A percentile compares a stretch with the other conserved stretches of the same genome.
These are phyloP conservation scores for Ciconia nigra DNA, from an alignment of 2,797 vertebrate species.

Conservation along the genomic window DNA sequence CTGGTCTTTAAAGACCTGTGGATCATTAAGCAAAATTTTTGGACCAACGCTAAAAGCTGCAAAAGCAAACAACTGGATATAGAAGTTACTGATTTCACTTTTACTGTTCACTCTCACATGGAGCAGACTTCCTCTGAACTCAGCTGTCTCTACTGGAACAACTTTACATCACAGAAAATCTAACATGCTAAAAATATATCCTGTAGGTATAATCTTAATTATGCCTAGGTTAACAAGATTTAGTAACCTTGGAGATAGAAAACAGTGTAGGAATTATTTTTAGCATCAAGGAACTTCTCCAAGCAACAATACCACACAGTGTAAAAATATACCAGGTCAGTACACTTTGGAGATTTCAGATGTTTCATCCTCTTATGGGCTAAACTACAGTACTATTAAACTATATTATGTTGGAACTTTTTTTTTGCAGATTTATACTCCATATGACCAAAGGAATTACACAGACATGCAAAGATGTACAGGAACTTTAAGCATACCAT, in stretches of 20 bases:
- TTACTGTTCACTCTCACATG: not conserved
- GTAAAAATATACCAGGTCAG: slow-evolving; percentile 50
- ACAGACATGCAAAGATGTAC: not conserved
- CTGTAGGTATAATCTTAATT: slow-evolving; percentile 33
- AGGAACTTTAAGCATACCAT: not conserved
- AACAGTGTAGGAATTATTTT: slow-evolving; percentile 56
- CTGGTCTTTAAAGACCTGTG: not conserved
- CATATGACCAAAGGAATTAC: not conserved
- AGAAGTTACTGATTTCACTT: not conserved
- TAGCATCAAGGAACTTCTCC: slow-evolving; percentile 52
- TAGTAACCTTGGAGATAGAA: slow-evolving; percentile 57
- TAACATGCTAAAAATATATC: slow-evolving; percentile 11
- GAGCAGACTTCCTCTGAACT: not conserved
- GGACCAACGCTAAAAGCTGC: not conserved
- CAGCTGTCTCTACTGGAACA: not conserved
- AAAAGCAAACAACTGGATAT: not conserved
- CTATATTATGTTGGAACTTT: not conserved
- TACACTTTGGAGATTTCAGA: slow-evolving; percentile 20
- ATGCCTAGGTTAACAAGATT: slow-evolving; percentile 24
- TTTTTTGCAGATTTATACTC: not conserved
- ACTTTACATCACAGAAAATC: not conserved
- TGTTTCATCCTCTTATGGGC: slow-evolving; percentile 37
- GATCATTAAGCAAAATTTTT: not conserved
- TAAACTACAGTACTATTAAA: not conserved
- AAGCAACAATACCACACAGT: slow-evolving; percentile 54